phyloP scores from a whole-genome alignment of 2,888 invertebrate species.

The Dasysyrphus albostriatus region DNA sequence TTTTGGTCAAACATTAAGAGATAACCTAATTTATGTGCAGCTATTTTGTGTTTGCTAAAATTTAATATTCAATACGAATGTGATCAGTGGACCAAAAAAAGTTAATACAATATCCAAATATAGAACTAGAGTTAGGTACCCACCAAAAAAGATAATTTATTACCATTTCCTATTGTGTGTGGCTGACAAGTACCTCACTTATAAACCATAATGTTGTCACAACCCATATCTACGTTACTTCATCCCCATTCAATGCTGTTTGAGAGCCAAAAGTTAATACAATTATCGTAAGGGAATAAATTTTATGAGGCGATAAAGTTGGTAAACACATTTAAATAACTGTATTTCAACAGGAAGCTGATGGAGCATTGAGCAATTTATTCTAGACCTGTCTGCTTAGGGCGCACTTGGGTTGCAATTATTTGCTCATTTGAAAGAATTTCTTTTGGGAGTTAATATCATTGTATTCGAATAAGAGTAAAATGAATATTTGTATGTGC shows the following conservation, averaged over 20 bases:
- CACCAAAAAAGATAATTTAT: neutral
- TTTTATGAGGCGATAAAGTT: slow-evolving; percentile 4
- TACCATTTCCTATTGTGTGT: neutral
- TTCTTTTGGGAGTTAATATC: neutral
- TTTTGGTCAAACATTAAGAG: neutral
- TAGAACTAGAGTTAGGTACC: neutral
- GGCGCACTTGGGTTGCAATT: neutral
- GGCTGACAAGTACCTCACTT: neutral
- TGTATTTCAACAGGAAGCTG: neutral
- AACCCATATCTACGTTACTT: neutral
- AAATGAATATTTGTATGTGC: no score
- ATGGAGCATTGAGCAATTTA: neutral
- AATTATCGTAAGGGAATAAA: neutral
- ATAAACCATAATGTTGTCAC: neutral
- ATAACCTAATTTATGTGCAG: neutral
- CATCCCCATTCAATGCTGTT: neutral
- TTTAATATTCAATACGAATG: neutral
- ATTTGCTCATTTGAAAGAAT: neutral
- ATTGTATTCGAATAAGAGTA: no score
- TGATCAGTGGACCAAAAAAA: neutral
- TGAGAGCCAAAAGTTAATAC: neutral
- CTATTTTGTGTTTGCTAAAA: neutral
- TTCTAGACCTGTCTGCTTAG: neutral
- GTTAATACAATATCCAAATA: neutral
- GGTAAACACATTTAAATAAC: neutral